Conservation (phyloP, 1,140 invertebrate genomes). For the Sycophila sp. region DNA sequence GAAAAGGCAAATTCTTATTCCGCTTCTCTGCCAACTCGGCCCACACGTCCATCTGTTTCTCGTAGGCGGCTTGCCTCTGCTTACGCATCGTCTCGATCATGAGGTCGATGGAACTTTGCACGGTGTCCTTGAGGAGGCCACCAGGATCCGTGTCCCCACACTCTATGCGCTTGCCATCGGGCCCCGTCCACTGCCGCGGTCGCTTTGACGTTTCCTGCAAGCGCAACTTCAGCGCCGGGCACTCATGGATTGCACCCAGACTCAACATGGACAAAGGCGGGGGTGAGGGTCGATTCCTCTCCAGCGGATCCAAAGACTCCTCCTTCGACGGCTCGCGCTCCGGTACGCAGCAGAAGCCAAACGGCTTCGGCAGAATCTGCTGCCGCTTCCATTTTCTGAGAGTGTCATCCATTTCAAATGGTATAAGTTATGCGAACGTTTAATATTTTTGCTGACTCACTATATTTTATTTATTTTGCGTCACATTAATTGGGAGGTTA, state of each 20-base stretch:
- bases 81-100: neutral
- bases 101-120: neutral
- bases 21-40: constrained; percentile 1
- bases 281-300: no score
- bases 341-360: constrained; percentile 3
- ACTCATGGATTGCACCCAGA: neutral
- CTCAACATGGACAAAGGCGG: neutral
- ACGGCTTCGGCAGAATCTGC: neutral
- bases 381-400: no score
- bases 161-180: neutral
- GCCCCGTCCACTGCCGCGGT: neutral
- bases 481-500: no score
- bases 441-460: no score
- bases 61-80: constrained; percentile 7
- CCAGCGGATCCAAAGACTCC: no score
- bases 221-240: neutral
- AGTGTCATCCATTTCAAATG: no score
- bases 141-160: neutral
- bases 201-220: neutral
- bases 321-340: neutral
- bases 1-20: no score
- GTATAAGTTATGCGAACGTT: no score
- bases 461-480: no score
- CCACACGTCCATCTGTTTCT: constrained; percentile 2
- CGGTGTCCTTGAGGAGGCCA: neutral